These are phyloP conservation scores for Actenoides lindsayi DNA, from an alignment of 2,113 vertebrate genomes.

Conservation along the genomic window DNA sequence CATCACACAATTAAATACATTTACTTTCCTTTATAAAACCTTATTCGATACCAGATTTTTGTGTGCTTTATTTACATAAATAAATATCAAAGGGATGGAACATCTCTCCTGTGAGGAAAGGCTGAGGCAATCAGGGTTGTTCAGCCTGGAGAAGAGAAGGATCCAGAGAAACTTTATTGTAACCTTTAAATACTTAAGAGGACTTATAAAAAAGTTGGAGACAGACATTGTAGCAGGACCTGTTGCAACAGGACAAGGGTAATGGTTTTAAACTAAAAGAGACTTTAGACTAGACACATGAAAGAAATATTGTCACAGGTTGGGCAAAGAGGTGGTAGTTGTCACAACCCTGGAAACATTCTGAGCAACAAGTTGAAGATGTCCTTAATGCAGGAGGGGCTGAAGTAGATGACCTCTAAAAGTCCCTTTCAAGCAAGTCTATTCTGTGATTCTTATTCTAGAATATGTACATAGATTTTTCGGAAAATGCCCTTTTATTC, in stretches of 20 bases:
- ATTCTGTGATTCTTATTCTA: not conserved
- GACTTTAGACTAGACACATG: not conserved
- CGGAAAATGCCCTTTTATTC: not conserved
- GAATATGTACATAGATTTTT: accelerated
- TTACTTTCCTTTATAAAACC: not conserved
- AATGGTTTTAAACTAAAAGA: not conserved
- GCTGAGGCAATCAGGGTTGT: not conserved
- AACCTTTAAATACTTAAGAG: accelerated
- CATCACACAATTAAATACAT: not conserved
- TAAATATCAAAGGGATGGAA: not conserved
- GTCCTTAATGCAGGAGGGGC: accelerated
- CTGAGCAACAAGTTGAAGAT: not conserved
- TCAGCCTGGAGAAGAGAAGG: not conserved
- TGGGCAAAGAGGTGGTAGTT: not conserved
- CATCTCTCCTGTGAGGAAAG: not conserved
- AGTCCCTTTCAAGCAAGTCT: not conserved
- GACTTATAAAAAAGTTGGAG: not conserved
- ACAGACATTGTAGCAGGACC: not conserved
- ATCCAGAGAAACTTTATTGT: accelerated
- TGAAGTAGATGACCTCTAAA: not conserved
- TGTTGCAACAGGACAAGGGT: not conserved
- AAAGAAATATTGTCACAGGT: not conserved
- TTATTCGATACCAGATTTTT: not conserved
- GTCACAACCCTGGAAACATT: not conserved
- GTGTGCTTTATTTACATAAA: not conserved